Conservation (phyloP, 2,113 vertebrate genomes). For the Hystrix brachyura region DNA sequence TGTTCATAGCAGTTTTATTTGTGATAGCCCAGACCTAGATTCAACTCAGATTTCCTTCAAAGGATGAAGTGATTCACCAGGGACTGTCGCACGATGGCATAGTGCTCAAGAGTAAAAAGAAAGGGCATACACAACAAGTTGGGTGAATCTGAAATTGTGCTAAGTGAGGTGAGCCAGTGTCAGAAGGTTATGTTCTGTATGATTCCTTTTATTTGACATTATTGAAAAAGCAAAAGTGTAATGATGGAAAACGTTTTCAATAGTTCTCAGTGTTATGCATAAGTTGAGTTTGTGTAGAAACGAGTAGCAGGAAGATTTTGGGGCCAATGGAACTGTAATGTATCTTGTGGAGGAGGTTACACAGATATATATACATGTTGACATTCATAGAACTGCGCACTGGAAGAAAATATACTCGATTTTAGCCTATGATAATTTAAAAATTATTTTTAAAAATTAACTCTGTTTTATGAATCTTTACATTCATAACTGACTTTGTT, state of each 20-base stretch:
- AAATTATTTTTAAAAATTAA: background rate
- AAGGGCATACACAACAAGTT: background rate
- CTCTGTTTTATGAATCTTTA: constrained; percentile 45
- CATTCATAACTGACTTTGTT: background rate
- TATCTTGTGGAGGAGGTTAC: background rate
- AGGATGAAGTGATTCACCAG: background rate
- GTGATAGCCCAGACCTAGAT: background rate
- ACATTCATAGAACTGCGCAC: background rate
- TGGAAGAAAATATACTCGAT: background rate
- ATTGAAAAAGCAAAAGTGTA: constrained; percentile 15
- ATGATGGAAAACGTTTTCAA: background rate
- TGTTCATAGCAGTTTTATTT: background rate
- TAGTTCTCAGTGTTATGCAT: background rate
- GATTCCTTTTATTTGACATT: constrained; percentile 40
- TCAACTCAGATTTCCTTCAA: background rate
- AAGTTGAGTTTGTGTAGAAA: background rate
- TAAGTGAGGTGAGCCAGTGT: background rate
- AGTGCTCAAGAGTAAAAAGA: background rate
- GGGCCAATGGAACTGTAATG: background rate
- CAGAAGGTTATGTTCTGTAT: background rate
- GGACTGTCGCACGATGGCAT: background rate
- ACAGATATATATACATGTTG: background rate
- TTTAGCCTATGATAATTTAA: constrained; percentile 13
- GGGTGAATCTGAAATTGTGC: background rate
- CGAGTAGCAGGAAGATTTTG: background rate